A percentile compares a stretch with the other conserved stretches of the same genome.
These are phyloP conservation scores for Troides oblongomaculatus DNA, from an alignment of 2,888 invertebrate genomes.

Conservation along the genomic window DNA sequence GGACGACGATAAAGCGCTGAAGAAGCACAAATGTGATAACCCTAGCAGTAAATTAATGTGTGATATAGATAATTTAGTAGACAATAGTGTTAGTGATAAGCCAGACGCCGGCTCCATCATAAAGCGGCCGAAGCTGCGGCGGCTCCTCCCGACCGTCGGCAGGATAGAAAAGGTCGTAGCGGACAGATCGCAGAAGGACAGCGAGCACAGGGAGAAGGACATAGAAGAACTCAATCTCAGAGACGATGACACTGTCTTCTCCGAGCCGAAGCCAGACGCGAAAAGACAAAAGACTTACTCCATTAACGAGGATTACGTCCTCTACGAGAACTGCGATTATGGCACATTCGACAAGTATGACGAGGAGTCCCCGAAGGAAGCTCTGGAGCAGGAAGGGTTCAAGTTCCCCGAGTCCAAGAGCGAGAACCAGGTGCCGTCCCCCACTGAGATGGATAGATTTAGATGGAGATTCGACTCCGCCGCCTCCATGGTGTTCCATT, in stretches of 20 bases:
- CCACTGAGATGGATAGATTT: conserved; percentile 86
- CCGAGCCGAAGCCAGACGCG: conserved; percentile 48
- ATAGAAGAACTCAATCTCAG: conserved; percentile 61
- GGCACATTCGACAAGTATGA: conserved; percentile 63
- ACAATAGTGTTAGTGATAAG: conserved; percentile 43
- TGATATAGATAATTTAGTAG: conserved; percentile 57
- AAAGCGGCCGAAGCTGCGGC: conserved; percentile 66
- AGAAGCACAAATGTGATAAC: conserved; percentile 78
- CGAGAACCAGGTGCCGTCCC: conserved; percentile 82
- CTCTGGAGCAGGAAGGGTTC: conserved; percentile 44
- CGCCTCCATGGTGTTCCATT: conserved; percentile 91
- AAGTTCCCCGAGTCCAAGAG: conserved; percentile 51
- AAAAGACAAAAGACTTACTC: conserved; percentile 69
- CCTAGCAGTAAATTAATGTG: conserved; percentile 54
- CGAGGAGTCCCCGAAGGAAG: conserved; percentile 52
- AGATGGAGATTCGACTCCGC: conserved; percentile 87
- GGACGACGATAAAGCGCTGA: conserved; percentile 56
- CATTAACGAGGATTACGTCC: conserved; percentile 60
- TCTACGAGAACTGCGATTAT: conserved; percentile 71
- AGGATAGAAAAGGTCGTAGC: conserved; percentile 61
- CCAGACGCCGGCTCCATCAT: conserved; percentile 50
- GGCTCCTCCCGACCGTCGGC: conserved; percentile 61
- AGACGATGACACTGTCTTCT: conserved; percentile 67
- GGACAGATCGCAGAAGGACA: conserved; percentile 51
- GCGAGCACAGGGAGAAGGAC: conserved; percentile 45